Conservation (phyloP, 2,888 invertebrate species). For the Ptilodon capucinus region DNA sequence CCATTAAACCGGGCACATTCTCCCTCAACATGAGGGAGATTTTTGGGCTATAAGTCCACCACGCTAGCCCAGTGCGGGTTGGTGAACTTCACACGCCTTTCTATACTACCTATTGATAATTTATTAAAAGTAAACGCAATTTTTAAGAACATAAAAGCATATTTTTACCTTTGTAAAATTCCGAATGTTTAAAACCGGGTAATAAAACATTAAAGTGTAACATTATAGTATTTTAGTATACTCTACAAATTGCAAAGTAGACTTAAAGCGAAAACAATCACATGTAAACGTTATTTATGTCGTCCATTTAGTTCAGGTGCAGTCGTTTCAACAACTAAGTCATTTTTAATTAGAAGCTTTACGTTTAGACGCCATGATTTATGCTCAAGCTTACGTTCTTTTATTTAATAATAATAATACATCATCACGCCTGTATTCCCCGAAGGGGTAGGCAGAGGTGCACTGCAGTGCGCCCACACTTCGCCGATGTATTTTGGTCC, state of each 20-base stretch:
- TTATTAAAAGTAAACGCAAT: not conserved
- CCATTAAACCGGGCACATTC: too few species aligned
- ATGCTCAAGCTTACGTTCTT: not conserved
- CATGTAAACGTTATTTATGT: conserved; percentile 34
- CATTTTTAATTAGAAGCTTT: conserved; percentile 9
- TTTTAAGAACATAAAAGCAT: too few species aligned
- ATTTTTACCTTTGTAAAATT: not conserved
- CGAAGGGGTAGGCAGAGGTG: too few species aligned
- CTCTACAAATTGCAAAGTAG: not conserved
- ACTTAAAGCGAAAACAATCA: conserved; percentile 15
- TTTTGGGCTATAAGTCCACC: too few species aligned
- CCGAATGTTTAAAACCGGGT: not conserved
- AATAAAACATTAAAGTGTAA: not conserved
- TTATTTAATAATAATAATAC: too few species aligned
- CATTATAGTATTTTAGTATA: not conserved
- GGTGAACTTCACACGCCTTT: too few species aligned
- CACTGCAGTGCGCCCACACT: too few species aligned
- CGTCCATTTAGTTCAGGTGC: conserved; percentile 26
- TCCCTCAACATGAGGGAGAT: too few species aligned
- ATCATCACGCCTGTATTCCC: too few species aligned
- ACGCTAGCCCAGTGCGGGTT: too few species aligned
- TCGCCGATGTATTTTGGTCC: too few species aligned
- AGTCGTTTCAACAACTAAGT: conserved; percentile 23
- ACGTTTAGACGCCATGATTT: conserved; percentile 5
- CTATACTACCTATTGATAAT: too few species aligned